Evolutionary conservation across 2,888 invertebrate species (phyloP), one percentile per base, ranked within the genome.

Genomic region (Sericinus montela): DNA sequence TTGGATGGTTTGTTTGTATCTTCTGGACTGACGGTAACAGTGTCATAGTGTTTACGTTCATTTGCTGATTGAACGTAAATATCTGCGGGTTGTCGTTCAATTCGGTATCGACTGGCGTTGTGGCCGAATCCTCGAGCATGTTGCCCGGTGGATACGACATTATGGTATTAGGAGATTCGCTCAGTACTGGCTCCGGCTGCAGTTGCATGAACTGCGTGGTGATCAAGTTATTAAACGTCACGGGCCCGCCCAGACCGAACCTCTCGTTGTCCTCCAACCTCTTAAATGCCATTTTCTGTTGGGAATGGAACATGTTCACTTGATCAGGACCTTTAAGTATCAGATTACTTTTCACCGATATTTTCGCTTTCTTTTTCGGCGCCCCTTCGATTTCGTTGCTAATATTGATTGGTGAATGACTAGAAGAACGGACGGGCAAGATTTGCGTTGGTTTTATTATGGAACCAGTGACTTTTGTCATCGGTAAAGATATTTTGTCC

Each of bases 261-360:
- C 88, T 68, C 53, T 87, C 84, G 49, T 76, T 83, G 46, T 88
- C 84, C 45, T 86, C 87, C 14, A 88, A 57, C 48, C 79, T 69
- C 51, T 80, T 77, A 39, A 88, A 88, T 1, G 87, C 88, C 86
- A 88, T 82, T 62, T 87, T 85, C 53, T 88, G 87, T 54, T 87
- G 88, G 1, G 86, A 85, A 65, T 89, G 85, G 53, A 89, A 89
- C 80, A 84, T 86, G 55, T 88, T 84, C 19, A 79, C 80, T 53
- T 86, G 84, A 59, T 89, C 88, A 0, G 89, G 89, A 0, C 89
- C 89, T 62, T 89, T 89, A 2, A 89, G 60, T 54, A 89, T 86
- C 32, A 89, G 61, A 57, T 89, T 89, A 56, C 89, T 89, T 63
- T 89, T 89, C 0, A 89, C 89, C 0, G 89, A 89, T 72, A 89